phyloP scores from a whole-genome alignment of 1,140 invertebrate species.

The Drosophila lowei region DNA sequence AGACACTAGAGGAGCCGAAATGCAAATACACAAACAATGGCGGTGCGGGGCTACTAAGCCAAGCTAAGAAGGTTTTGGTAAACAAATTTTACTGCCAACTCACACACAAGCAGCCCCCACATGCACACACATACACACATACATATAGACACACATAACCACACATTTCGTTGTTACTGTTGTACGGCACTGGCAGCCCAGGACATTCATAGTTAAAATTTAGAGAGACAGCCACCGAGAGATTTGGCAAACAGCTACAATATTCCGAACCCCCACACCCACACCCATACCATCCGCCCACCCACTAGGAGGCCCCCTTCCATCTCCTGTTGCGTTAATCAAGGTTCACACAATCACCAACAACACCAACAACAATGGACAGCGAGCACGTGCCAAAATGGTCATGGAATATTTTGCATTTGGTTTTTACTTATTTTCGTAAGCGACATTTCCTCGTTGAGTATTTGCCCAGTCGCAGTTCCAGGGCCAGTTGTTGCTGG shows the following conservation, averaged over 20 bases:
- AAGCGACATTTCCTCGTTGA: slow-evolving; percentile 44
- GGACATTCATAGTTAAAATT: slow-evolving; percentile 80
- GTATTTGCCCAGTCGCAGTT: slow-evolving; percentile 34
- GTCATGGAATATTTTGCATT: slow-evolving; percentile 50
- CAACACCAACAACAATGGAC: slow-evolving; percentile 47
- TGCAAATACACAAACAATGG: slow-evolving; percentile 80
- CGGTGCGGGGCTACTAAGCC: slow-evolving; percentile 76
- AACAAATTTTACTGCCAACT: slow-evolving; percentile 72
- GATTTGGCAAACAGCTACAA: slow-evolving; percentile 75
- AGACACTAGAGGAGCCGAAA: slow-evolving; percentile 54
- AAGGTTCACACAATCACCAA: slow-evolving; percentile 70
- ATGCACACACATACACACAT: slow-evolving; percentile 30
- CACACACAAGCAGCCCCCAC: slow-evolving; percentile 40
- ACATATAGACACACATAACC: slow-evolving; percentile 15
- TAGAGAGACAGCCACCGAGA: slow-evolving; percentile 75
- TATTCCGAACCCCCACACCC: slow-evolving; percentile 26
- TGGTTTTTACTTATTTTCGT: slow-evolving; percentile 39
- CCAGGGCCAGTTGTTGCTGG: slow-evolving; percentile 26
- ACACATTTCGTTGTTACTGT: slow-evolving; percentile 15
- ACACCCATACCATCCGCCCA: no score
- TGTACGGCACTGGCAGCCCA: slow-evolving; percentile 39
- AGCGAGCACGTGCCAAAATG: slow-evolving; percentile 73
- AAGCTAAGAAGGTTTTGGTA: slow-evolving; percentile 81
- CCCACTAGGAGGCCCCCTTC: background rate
- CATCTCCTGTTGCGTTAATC: slow-evolving; percentile 68